A percentile compares a stretch with the other conserved stretches of the same genome.
phyloP scores from a whole-genome alignment of 1,140 invertebrate genomes.

The Phymorhynchus buccinoides region DNA sequence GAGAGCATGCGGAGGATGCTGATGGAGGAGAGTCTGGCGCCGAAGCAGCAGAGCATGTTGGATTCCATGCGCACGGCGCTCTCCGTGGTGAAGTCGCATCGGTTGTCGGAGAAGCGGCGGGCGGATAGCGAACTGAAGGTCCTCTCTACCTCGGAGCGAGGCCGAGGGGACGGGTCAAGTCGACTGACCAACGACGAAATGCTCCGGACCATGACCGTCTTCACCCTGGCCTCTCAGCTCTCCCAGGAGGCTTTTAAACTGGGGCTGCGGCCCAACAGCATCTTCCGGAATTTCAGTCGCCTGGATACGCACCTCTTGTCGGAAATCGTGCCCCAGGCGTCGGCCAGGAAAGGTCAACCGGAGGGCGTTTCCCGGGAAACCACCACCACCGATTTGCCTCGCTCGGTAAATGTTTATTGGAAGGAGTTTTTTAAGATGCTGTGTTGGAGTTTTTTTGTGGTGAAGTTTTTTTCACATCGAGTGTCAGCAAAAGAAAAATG shows the following conservation, averaged over 20 bases:
- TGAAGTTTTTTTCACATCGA: too few relatives aligned
- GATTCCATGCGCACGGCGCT: slow-evolving; percentile 53
- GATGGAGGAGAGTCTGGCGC: slow-evolving; percentile 52
- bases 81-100: not conserved
- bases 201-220: slow-evolving; percentile 58
- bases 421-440: too few relatives aligned
- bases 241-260: slow-evolving; percentile 58
- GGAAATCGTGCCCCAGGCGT: slow-evolving; percentile 33
- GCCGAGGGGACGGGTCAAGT: not conserved
- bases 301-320: slow-evolving; percentile 49
- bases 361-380: slow-evolving; percentile 1
- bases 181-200: slow-evolving; percentile 46
- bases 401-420: not conserved
- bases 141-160: not conserved
- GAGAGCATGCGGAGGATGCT: slow-evolving; percentile 56
- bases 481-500: too few relatives aligned
- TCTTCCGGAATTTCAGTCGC: slow-evolving; percentile 58
- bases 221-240: slow-evolving; percentile 62
- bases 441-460: too few relatives aligned
- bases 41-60: slow-evolving; percentile 53
- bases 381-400: not conserved
- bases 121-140: not conserved
- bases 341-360: not conserved
- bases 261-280: slow-evolving; percentile 57
- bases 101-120: not conserved